phyloP scores from a whole-genome alignment of 2,888 invertebrate genomes.

The Eristalinus sepulchralis region DNA sequence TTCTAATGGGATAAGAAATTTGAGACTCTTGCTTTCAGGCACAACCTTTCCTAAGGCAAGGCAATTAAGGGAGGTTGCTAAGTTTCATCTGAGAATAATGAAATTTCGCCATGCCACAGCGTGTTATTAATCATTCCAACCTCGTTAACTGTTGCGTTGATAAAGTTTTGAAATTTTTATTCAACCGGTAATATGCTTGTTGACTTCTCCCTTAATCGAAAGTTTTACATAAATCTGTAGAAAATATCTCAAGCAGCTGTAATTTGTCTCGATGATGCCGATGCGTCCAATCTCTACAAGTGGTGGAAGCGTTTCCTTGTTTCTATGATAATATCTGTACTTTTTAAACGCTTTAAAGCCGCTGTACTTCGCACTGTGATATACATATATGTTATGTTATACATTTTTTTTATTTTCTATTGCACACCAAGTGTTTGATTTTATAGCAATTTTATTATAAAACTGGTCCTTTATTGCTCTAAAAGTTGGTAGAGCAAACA shows the following conservation, averaged over 20 bases:
- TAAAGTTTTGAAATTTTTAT: neutral
- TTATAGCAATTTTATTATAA: slow-evolving; percentile 1
- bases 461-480: slow-evolving; percentile 22
- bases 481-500: slow-evolving; percentile 3
- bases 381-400: no score
- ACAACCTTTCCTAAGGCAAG: neutral
- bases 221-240: neutral
- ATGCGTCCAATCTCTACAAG: no score
- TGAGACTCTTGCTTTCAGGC: neutral
- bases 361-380: neutral
- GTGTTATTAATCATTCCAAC: neutral
- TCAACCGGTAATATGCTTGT: neutral
- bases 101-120: neutral
- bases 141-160: neutral
- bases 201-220: neutral
- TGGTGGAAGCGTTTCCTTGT: neutral
- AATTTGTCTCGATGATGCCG: no score
- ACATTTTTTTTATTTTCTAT: neutral
- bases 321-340: neutral
- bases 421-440: neutral
- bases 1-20: neutral
- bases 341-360: neutral
- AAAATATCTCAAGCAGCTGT: no score
- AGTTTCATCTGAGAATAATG: neutral
- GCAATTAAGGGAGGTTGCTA: neutral